Conservation (phyloP, 2,113 vertebrate species). For the Melanotaenia duboulayi region DNA sequence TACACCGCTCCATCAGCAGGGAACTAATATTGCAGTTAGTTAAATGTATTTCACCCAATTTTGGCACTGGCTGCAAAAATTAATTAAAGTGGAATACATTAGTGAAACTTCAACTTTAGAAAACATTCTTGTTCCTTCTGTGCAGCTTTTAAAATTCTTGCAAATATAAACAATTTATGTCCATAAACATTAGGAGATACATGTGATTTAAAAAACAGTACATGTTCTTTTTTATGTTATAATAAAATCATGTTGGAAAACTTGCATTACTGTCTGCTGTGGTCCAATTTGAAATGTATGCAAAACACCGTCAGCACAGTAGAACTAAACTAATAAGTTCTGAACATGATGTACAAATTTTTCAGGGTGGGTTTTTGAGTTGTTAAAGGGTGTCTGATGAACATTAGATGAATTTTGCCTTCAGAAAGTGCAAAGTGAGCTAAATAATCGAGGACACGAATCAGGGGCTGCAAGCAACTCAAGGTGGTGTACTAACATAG, state of each 20-base stretch:
- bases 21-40: conserved; percentile 14
- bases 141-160: neutral
- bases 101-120: neutral
- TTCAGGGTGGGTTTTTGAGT: neutral
- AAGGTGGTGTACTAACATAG: conserved; percentile 57
- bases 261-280: neutral
- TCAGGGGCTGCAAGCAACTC: conserved; percentile 24
- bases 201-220: neutral
- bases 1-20: conserved; percentile 24
- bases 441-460: conserved; percentile 22
- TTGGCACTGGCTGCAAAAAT: neutral
- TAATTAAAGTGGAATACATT: conserved; percentile 7
- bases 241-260: neutral
- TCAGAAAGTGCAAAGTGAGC: conserved; percentile 7
- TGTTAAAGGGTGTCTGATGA: conserved; percentile 24
- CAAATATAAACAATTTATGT: neutral
- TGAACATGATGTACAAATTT: neutral
- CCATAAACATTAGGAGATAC: neutral
- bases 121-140: conserved; percentile 1
- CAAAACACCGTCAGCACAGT: neutral
- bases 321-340: neutral
- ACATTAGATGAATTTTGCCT: conserved; percentile 15
- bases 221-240: neutral
- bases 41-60: neutral
- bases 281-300: neutral